These are phyloP conservation scores for Pocillopora meandrina DNA, from an alignment of 92 coral and sea anemone genomes.

Conservation along the genomic window DNA sequence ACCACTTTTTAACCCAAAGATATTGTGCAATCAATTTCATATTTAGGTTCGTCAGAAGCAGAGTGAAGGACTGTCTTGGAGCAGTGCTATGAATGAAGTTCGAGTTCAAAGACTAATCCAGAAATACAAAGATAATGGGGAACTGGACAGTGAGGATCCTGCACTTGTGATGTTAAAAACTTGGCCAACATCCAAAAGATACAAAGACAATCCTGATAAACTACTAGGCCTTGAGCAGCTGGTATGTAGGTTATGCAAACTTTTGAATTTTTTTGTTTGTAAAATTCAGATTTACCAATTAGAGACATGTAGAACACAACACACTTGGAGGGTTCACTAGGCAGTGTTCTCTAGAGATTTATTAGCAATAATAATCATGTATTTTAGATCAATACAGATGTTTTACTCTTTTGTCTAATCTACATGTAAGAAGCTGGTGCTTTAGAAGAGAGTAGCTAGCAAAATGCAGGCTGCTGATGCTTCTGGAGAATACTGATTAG, in stretches of 20 bases:
- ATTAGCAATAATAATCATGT: too few relatives aligned
- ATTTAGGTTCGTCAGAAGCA: conserved; percentile 21
- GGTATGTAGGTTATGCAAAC: conserved; percentile 42
- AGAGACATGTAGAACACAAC: too few relatives aligned
- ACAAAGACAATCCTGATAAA: conserved; percentile 58
- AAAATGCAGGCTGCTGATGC: too few relatives aligned
- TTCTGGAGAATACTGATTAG: too few relatives aligned
- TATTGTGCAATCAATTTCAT: too few relatives aligned
- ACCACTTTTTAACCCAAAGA: background rate
- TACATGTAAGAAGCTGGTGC: too few relatives aligned
- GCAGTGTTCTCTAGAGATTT: too few relatives aligned
- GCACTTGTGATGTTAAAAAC: conserved; percentile 60
- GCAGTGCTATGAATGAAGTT: conserved; percentile 70
- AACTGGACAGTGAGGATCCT: conserved; percentile 62
- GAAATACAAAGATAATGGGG: conserved; percentile 64
- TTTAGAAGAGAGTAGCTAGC: too few relatives aligned
- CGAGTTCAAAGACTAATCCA: conserved; percentile 69
- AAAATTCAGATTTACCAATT: background rate
- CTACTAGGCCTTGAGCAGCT: conserved; percentile 69
- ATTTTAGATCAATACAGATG: too few relatives aligned
- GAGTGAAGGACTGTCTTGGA: conserved; percentile 54
- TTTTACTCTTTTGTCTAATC: too few relatives aligned
- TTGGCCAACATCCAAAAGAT: conserved; percentile 70
- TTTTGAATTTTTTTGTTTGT: background rate
- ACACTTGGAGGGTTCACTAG: too few relatives aligned